Evolutionary conservation across 2,797 vertebrate species (phyloP), one percentile per base, ranked within the genome.

Genomic region (Leptodactylus fallax): DNA sequence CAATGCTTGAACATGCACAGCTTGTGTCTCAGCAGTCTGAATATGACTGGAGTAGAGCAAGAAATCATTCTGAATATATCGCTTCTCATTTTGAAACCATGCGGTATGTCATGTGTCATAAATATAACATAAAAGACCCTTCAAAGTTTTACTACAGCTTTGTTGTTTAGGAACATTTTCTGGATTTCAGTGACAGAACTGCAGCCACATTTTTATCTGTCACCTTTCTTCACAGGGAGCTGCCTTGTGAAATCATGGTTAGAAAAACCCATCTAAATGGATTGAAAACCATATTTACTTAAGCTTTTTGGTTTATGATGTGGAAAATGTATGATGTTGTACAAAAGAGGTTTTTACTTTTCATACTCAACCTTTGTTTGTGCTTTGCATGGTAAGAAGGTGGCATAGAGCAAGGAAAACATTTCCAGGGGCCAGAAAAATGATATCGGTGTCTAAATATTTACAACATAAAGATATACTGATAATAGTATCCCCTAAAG

Each of bases 101-200:
- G 71, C 47, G 49, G 47, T 11, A 74, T 49, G 47, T 51, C 71
- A 74, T 74, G 71, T 74, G 71, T 51, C 71, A 74, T 74, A n/a
- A 74, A 74, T 74, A n/a, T 74, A 74, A 74, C 47, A 74, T 74
- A 51, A 74, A 74, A 74, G 45, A 74, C 19, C 71, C 47, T 74
- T 74, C 47, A 51, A 74, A 74, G 71, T 74, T 74, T 74, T 74
- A 74, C 71, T 74, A 74, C 19, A 49, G 47, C 71, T 74, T 74
- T 74, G 71, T 74, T 74, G 71, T 74, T 74, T 74, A 49, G 71
- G 10, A 74, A n/a, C 10, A 74, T 74, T 74, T 74, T 74, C 71
- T 49, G 19, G 17, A 74, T 74, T 74, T 49, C 47, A 49, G 71
- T 74, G 71, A 74, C 47, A 74, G 45, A 74, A 49, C 45, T n/a